Base-by-base conservation (phyloP, 2,888 invertebrate genomes). In the Idaea dimidiata region DNA sequence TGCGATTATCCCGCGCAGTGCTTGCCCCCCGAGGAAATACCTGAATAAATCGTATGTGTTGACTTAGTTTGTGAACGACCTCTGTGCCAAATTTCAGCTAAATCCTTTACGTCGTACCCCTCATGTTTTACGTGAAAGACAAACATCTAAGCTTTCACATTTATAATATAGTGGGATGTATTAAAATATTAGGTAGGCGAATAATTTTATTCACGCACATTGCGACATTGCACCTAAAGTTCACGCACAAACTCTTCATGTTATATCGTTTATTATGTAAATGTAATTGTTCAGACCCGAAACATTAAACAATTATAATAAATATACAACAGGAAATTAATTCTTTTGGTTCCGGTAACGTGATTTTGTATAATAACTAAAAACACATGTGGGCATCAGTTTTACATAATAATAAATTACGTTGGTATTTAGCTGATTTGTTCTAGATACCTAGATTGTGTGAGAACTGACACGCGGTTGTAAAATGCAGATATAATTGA, bases 201-300 rank as follows among this genome's bases (percentile, higher is more conserved):
- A 33, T 10, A 33, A 33, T 33, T 33, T 43, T 8, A 43, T 43
- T 43, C 14, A 7, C 43, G 43, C 43, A 10, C 43, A 43, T 43
- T 43, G 43, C 43, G 14, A 14, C 43, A 43, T 43, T 43, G n/a
- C n/a, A n/a, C n/a, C n/a, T 10, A 43, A 43, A 10, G 8, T 8
- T 43, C 10, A 43, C 43, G 43, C 43, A 43, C 14, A 43, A 43
- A 43, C 43, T 43, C 43, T 43, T 43, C 43, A 43, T 43, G 43
- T 43, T 43, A 64, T 66, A 62, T 64, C 64, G 62, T 64, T 66
- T 62, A 64, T 66, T 66, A 64, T 66, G 64, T 64, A 64, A 66
- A 66, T 64, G 60, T 64, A 64, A 66, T 66, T 66, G 66, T 66
- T 64, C 58, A 58, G 66, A 61, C 62, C 59, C 64, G 64, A 64